Base-by-base conservation (phyloP, 2,888 invertebrate genomes). In the Cephus sareptanus region DNA sequence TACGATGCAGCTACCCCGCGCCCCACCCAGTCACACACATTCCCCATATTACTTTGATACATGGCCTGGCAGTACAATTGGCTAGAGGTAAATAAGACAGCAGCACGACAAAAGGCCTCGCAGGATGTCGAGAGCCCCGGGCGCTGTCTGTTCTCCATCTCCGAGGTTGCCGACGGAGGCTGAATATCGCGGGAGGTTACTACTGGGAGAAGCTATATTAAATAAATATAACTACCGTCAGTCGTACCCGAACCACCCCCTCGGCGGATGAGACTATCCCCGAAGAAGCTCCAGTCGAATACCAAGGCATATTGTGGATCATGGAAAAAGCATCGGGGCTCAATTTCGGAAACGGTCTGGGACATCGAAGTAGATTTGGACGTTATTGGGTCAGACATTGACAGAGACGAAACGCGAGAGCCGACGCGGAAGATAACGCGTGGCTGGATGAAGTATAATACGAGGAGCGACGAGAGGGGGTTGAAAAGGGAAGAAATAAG, bases 71-170 rank as follows among this genome's bases (percentile, higher is more conserved):
- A 71, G 81, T 83, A 83, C 86, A 87, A 87, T 87, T 86, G 87
- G 85, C 82, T 85, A 78, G 82, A 85, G 84, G 87, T 87, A 89
- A 88, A 89, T 88, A 89, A 89, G 87, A 87, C 86, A 84, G 82
- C 77, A 79, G 77, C 81, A 83, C 85, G 85, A 86, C 85, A 83
- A 86, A 87, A 86, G 86, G 80, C 82, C 80, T 81, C 68, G 74
- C 40, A 68, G 70, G 68, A 75, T 40, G n/a, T 23, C 56, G 70
- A 75, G 40, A 68, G 81, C 87, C 86, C 79, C 79, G 80, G 85
- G 88, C 88, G 79, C 76, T 83, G 85, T 87, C 86, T 86, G 83
- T 81, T 79, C 81, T 79, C 79, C 77, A 12, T 31, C 71, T 71
- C 23, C 56, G 23, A 56, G 23, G 56, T 56, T 56, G 23, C 23